Evolutionary conservation across 1,140 invertebrate genomes (phyloP), one percentile per base, ranked within the genome.

Genomic region (Heliconius hermathena): DNA sequence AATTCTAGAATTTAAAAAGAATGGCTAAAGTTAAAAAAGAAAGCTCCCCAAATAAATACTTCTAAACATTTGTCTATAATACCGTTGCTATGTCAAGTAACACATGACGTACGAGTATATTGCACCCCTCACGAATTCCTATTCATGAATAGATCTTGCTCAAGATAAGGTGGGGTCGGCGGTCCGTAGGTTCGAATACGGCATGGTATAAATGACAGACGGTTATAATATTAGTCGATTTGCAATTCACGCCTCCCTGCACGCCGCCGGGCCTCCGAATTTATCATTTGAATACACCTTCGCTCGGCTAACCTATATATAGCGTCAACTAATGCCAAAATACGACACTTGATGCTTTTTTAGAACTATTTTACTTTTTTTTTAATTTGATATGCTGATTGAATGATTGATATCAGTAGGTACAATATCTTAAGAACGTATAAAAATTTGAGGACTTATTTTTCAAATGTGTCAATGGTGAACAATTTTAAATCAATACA

Each of bases 181-280:
- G 4, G 41, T 46, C 41, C 41, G 60, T 66, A 5, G 60, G 33
- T 72, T 38, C 33, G 36, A 72, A 72, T 72, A 22, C 36, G 71
- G 36, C 11, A 66, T 26, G 22, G 26, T n/a, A 29, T 5, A 41
- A 38, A 18, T 20, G 57, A 70, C 78, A 75, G 78, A 79, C 73
- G 78, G 46, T 73, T 29, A 57, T 70, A 74, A 74, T 70, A 46
- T 16, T 46, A 73, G 57, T 73, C 36, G 66, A 80, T 77, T 83
- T 83, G 79, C 78, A 76, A 81, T 79, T 83, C 82, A 79, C 72
- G 66, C 75, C 79, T 80, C 79, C 71, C 79, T 71, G 76, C 74
- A 76, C 66, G 76, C 18, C 78, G 49, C 49, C 49, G 81, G 81
- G 78, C 83, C 83, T 81, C 83, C 74, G 52, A 78, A 74, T 66